Base-by-base conservation (phyloP, 2,113 vertebrate species). In the Callopanchax toddi region DNA sequence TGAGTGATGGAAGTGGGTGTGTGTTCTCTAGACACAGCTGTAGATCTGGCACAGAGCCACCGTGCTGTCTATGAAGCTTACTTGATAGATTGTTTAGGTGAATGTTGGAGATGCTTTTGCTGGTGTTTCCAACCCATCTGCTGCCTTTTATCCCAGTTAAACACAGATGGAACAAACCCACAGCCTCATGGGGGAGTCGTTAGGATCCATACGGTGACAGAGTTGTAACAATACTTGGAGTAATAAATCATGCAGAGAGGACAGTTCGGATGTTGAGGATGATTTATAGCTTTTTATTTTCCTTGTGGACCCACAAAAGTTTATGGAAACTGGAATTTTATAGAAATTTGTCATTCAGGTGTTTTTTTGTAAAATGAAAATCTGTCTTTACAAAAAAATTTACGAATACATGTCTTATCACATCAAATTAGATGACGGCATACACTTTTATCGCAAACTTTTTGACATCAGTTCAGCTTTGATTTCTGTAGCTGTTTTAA, bases 71-170 rank as follows among this genome's bases (percentile, higher is more conserved):
- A 11, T 18, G 10, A 64, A 55, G 25, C 13, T 49, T 57, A 46
- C 60, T 50, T 66, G 67, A 77, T 83, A 2, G 42, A 73, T 70
- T 69, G 75, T 75, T 77, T 57, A 68, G 53, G 70, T 65, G 55
- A 45, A 81, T 62, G 59, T 56, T 37, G 22, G 52, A 44, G 56
- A 59, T 45, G 25, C 59, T 36, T 81, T 39, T 7, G 25, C 52
- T 32, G 21, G 20, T 68, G 70, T 65, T 84, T 78, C 55, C 52
- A 71, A 46, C 69, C 60, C 77, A 85, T 78, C 79, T 85, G 84
- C 59, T 72, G 54, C 54, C 45, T 68, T 71, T 81, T 60, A 76
- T 76, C 68, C 45, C 23, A 23, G 29, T 59, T 71, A 63, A 50
- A 55, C 69, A 36, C 74, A 82, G 69, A 82, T 78, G 71, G 78